These are phyloP conservation scores for Phortica variegata DNA, from an alignment of 1,140 invertebrate genomes.

Conservation along the genomic window DNA sequence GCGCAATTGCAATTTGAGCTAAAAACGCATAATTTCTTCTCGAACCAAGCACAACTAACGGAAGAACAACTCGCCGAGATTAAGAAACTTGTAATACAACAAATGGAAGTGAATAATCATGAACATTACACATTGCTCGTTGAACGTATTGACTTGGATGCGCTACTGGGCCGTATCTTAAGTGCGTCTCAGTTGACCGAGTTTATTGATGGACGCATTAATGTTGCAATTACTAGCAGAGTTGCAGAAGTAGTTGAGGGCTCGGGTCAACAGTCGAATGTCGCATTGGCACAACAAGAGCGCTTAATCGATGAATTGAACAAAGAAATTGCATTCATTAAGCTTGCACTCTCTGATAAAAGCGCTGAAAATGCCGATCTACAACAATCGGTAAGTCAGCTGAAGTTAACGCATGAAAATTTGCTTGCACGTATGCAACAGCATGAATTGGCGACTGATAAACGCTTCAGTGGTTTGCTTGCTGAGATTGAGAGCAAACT, in stretches of 20 bases:
- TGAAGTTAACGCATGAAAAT: slow-evolving; percentile 37
- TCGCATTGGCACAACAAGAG: slow-evolving; percentile 25
- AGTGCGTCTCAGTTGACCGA: slow-evolving; percentile 21
- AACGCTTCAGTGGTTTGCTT: slow-evolving; percentile 36
- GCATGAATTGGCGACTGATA: slow-evolving; percentile 38
- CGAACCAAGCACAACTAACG: no score
- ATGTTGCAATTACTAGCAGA: slow-evolving; percentile 11
- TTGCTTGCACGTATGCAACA: slow-evolving; percentile 37
- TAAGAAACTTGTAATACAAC: slow-evolving; percentile 37
- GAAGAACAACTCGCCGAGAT: slow-evolving; percentile 54
- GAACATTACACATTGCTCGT: slow-evolving; percentile 50
- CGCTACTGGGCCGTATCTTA: slow-evolving; percentile 33
- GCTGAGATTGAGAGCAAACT: slow-evolving; percentile 46
- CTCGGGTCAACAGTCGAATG: no score
- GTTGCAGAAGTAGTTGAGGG: slow-evolving; percentile 3
- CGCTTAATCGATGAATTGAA: slow-evolving; percentile 52
- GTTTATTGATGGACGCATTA: slow-evolving; percentile 35
- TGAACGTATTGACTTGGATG: slow-evolving; percentile 38
- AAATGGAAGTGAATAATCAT: slow-evolving; percentile 29
- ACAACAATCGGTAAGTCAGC: slow-evolving; percentile 39
- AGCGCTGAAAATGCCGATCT: slow-evolving; percentile 45
- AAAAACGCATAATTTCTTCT: no score
- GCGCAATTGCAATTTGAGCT: slow-evolving; percentile 25
- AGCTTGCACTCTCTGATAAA: slow-evolving; percentile 50
- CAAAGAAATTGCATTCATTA: slow-evolving; percentile 57